These are phyloP conservation scores for Ceramica pisi DNA, from an alignment of 2,888 invertebrate genomes.

Conservation along the genomic window DNA sequence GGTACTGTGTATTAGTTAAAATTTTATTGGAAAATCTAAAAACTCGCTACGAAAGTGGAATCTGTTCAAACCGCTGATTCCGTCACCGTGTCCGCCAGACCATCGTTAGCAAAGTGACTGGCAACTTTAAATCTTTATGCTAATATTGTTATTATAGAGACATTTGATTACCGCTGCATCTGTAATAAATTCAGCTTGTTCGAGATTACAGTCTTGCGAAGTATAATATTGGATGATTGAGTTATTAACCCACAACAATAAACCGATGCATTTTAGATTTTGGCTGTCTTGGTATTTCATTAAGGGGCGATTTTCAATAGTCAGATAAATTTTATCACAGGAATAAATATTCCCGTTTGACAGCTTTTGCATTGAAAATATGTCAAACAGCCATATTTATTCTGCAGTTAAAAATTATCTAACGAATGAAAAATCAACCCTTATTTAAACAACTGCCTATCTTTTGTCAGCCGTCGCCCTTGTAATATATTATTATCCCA, in stretches of 20 bases:
- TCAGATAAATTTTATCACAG: too few species aligned
- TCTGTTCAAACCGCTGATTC: slow-evolving; percentile 34
- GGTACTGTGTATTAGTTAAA: too few species aligned
- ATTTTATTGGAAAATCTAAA: too few species aligned
- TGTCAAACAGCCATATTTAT: too few species aligned
- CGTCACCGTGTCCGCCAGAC: slow-evolving; percentile 14
- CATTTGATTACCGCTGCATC: slow-evolving; percentile 45
- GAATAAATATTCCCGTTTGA: too few species aligned
- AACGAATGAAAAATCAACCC: too few species aligned
- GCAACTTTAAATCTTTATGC: slow-evolving; percentile 58
- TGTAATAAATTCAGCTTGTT: slow-evolving; percentile 32
- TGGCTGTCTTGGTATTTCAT: not conserved
- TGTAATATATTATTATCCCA: too few species aligned
- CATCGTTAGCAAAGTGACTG: slow-evolving; percentile 43
- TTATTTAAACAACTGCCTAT: not conserved
- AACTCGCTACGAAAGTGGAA: not conserved
- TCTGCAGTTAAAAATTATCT: too few species aligned
- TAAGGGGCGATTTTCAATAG: too few species aligned
- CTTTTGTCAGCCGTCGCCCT: not conserved
- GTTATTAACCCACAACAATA: slow-evolving; percentile 2
- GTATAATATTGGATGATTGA: slow-evolving; percentile 13
- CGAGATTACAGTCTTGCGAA: slow-evolving; percentile 24
- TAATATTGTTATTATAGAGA: slow-evolving; percentile 61
- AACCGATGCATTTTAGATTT: not conserved
- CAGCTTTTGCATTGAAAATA: too few species aligned